phyloP scores from a whole-genome alignment of 2,888 invertebrate species.

The Candidula unifasciata region DNA sequence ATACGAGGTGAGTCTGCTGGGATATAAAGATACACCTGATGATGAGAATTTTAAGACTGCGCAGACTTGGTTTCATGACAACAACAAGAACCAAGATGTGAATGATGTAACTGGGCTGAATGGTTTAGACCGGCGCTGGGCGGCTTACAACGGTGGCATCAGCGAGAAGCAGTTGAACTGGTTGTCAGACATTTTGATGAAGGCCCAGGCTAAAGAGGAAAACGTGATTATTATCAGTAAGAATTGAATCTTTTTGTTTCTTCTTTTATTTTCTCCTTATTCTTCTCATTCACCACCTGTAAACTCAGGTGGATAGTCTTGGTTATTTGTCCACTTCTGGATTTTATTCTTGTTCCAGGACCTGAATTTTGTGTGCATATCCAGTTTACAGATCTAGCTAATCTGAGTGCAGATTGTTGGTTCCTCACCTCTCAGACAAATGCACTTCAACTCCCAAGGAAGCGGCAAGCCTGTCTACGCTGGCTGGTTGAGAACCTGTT shows the following conservation, averaged over 20 bases:
- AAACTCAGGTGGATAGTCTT: too few relatives aligned
- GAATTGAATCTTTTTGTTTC: constrained; percentile 39
- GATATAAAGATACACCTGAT: constrained; percentile 60
- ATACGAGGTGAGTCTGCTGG: constrained; percentile 76
- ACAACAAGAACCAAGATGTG: constrained; percentile 72
- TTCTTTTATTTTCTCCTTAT: too few relatives aligned
- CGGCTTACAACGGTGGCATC: constrained; percentile 77
- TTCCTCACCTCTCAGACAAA: too few relatives aligned
- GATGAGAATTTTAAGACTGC: constrained; percentile 66
- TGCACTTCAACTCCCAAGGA: too few relatives aligned
- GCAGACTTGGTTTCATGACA: constrained; percentile 58
- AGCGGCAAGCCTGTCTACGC: too few relatives aligned
- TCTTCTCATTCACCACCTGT: too few relatives aligned
- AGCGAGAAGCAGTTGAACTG: constrained; percentile 74
- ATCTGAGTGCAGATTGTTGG: too few relatives aligned
- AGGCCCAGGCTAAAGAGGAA: constrained; percentile 67
- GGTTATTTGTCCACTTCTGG: too few relatives aligned
- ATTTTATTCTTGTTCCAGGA: too few relatives aligned
- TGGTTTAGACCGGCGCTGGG: constrained; percentile 69
- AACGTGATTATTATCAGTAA: constrained; percentile 77
- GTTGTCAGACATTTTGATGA: constrained; percentile 70
- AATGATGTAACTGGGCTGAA: constrained; percentile 69
- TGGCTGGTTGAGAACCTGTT: too few relatives aligned
- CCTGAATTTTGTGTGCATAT: too few relatives aligned
- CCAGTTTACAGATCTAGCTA: too few relatives aligned